Base-by-base conservation (phyloP, 2,113 vertebrate species). In the Macrotis lagotis region DNA sequence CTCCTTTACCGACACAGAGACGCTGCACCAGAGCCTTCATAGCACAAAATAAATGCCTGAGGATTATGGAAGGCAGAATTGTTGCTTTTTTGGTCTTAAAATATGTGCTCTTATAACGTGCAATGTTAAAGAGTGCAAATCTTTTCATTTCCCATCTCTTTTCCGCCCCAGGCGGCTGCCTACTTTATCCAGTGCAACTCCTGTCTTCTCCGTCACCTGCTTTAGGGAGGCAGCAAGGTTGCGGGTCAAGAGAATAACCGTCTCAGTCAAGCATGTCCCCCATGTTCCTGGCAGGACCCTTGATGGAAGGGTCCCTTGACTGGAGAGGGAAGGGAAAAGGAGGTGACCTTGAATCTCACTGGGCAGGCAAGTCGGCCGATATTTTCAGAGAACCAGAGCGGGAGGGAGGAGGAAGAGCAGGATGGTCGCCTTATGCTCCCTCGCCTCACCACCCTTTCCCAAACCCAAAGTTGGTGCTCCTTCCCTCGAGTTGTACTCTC, bases 271-370 rank as follows among this genome's bases (percentile, higher is more conserved):
- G 12, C 28, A 66, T 66, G 59, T 37, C 12, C 59, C 31, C 22
- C 37, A 14, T 10, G 31, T 66, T 1, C 59, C 59, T 66, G 31
- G 31, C 31, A 37, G 31, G 59, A 66, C 31, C 59, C 31, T 66
- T 53, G 52, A 53, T 53, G 25, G 8, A 53, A 53, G 24, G 52
- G 52, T 26, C 59, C 59, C 59, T 66, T 37, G 12, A 66, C 59
- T 37, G 31, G 59, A n/a, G 59, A 66, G 24, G 55, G 51, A 28
- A 48, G 0, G 48, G 74, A 89, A 53, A 0, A 16, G 91, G 95
- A 95, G 94, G 94, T 92, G 96, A 93, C 91, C 90, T 93, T 59
- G 26, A 3, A 7, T 66, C 59, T 66, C 14, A n/a, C 14, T 0
- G 48, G 83, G 90, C 48, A 25, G 11, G 31, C 25, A 50, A 49